These are phyloP conservation scores for Plecotus auritus DNA, from an alignment of 2,113 vertebrate genomes.

Conservation along the genomic window DNA sequence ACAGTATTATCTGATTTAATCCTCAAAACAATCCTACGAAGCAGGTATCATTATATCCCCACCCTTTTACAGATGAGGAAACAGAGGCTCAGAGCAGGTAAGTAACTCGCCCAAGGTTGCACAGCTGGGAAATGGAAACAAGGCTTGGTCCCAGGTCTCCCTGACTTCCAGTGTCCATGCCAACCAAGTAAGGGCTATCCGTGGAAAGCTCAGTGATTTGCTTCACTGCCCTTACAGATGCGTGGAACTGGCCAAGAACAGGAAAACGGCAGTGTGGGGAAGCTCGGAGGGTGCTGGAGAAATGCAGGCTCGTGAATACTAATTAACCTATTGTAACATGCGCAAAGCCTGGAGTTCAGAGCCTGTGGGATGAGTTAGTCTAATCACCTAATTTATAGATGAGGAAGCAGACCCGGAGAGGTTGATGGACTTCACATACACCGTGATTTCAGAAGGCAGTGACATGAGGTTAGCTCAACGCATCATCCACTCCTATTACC, in stretches of 20 bases:
- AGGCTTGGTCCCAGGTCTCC: background rate
- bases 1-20: background rate
- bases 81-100: background rate
- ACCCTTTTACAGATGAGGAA: background rate
- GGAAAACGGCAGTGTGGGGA: background rate
- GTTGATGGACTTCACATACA: background rate
- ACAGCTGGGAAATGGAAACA: background rate
- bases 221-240: background rate
- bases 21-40: background rate
- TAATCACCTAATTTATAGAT: background rate
- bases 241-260: too few relatives aligned
- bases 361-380: background rate
- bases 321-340: background rate
- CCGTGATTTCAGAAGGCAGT: background rate
- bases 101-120: background rate
- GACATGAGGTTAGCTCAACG: background rate
- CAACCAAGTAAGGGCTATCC: background rate
- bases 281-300: background rate
- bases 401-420: background rate
- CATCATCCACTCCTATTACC: rapidly evolving
- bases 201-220: background rate
- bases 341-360: background rate
- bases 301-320: rapidly evolving
- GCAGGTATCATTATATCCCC: background rate
- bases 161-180: background rate